Evolutionary conservation across 2,888 invertebrate species (phyloP).

Genomic region (Eupithecia subfuscata): DNA sequence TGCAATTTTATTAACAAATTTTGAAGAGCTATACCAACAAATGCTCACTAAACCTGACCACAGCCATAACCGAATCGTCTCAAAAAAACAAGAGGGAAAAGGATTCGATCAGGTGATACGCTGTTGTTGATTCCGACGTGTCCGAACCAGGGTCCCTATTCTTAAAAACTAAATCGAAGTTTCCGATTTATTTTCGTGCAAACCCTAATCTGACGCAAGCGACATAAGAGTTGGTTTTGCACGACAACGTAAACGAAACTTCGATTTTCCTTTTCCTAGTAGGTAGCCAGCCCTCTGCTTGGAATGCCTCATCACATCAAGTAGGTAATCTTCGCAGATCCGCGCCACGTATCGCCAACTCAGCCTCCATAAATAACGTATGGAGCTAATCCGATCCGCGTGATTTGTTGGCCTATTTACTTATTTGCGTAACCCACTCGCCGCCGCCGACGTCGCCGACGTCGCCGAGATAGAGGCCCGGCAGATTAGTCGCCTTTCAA

Average conservation of each 20-base stretch:
- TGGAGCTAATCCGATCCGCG: constrained; percentile 77
- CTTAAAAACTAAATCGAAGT: too few relatives aligned
- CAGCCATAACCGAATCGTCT: too few relatives aligned
- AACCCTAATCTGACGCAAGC: too few relatives aligned
- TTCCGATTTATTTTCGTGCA: too few relatives aligned
- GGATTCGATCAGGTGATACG: neutral
- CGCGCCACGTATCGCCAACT: constrained; percentile 59
- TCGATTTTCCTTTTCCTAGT: too few relatives aligned
- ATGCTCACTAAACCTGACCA: too few relatives aligned
- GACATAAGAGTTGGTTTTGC: too few relatives aligned
- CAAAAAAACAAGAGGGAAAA: too few relatives aligned
- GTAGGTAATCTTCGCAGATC: constrained; percentile 31
- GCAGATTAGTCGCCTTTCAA: constrained; percentile 28
- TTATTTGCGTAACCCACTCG: constrained; percentile 62
- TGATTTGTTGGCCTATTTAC: constrained; percentile 79
- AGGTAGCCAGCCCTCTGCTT: too few relatives aligned
- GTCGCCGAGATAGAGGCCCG: constrained; percentile 11
- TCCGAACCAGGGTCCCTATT: neutral
- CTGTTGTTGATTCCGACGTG: neutral
- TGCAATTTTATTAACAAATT: too few relatives aligned
- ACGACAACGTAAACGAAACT: too few relatives aligned
- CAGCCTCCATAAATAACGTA: constrained; percentile 78
- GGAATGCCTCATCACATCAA: neutral
- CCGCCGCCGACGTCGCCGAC: constrained; percentile 20
- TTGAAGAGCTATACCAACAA: too few relatives aligned